phyloP scores from a whole-genome alignment of 2,797 vertebrate genomes.

The Simalia tracyae region DNA sequence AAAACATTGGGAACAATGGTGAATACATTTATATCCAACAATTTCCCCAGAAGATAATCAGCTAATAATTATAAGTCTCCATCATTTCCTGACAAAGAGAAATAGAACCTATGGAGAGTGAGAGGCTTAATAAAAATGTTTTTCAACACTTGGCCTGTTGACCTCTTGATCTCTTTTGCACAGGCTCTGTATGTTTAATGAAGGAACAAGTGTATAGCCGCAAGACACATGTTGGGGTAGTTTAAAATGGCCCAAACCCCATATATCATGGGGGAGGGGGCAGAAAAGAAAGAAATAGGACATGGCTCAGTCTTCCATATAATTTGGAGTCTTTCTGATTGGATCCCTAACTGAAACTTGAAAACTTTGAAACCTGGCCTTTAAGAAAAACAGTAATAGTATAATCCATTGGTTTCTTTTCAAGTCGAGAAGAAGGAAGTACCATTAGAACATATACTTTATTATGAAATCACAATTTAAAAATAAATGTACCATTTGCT shows the following conservation, averaged over 20 bases:
- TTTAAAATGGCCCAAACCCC: conserved; percentile 6
- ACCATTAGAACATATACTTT: not conserved
- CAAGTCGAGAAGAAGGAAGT: not conserved
- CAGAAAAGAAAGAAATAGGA: not conserved
- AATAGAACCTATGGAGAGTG: conserved; percentile 23
- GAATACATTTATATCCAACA: not conserved
- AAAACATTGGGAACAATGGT: too few species aligned
- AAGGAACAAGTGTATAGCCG: conserved; percentile 40
- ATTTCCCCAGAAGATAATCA: not conserved
- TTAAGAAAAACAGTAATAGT: not conserved
- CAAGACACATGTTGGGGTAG: not conserved
- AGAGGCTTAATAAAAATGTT: conserved; percentile 19
- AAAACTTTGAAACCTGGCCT: not conserved
- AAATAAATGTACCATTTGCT: not conserved
- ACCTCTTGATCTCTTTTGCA: conserved; percentile 25
- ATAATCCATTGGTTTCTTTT: not conserved
- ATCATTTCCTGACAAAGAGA: conserved; percentile 17
- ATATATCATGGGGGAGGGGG: not conserved
- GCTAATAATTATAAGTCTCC: not conserved
- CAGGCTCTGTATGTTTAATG: conserved; percentile 26
- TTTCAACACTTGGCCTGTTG: conserved; percentile 41
- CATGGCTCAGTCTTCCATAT: not conserved
- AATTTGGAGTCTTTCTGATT: not conserved
- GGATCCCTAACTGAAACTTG: not conserved
- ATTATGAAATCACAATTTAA: not conserved